Evolutionary conservation across 2,113 vertebrate genomes (phyloP).

Genomic region (Eulemur rufifrons): DNA sequence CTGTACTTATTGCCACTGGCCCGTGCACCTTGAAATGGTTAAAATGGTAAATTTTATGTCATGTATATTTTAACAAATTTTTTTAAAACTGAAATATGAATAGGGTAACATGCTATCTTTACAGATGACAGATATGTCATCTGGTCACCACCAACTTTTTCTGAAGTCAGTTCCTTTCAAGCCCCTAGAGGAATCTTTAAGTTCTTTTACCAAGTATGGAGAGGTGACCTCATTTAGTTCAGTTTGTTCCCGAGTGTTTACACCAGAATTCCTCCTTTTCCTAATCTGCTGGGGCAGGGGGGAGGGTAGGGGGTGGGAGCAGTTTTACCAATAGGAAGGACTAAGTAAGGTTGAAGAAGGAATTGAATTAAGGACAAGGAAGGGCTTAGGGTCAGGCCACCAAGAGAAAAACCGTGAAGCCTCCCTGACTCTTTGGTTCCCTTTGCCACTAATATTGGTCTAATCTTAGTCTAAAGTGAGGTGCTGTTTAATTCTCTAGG

Average conservation of each 20-base stretch:
- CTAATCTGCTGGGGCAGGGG: neutral
- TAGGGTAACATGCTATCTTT: neutral
- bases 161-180: neutral
- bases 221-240: neutral
- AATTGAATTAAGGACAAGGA: neutral
- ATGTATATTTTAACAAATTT: neutral
- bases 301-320: accelerated
- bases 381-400: neutral
- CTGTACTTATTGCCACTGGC: neutral
- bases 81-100: neutral
- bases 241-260: neutral
- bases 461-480: neutral
- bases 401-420: neutral
- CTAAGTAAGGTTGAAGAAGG: neutral
- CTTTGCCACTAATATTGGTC: neutral
- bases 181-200: neutral
- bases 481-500: neutral
- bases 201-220: neutral
- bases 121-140: neutral
- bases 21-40: neutral
- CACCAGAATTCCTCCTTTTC: neutral
- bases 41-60: neutral
- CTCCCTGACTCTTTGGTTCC: neutral
- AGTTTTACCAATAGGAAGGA: neutral
- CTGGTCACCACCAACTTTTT: neutral